Base-by-base conservation (phyloP, 2,113 vertebrate genomes). In the Myrmophylax atrothorax region DNA sequence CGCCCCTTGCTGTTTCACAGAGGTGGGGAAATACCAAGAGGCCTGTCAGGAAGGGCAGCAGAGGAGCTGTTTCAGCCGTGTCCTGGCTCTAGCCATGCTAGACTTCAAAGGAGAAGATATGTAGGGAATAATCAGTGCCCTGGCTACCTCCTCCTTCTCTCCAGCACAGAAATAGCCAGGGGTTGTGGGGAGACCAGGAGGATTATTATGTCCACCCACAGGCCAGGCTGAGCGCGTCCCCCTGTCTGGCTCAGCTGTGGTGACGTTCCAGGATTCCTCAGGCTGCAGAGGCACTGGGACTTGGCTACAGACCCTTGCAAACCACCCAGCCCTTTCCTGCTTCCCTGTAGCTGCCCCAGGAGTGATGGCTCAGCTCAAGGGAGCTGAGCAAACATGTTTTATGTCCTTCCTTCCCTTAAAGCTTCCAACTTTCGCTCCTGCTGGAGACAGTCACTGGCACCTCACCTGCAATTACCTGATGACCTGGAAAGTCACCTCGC, bases 401-500 rank as follows among this genome's bases (percentile, higher is more conserved):
- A 67, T 2, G 1, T 24, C 55, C 35, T 91, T 93, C 60, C 85
- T 87, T 86, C 28, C 56, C 64, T 35, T 28, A 75, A 52, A 56
- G 68, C 59, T 93, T 85, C 90, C 60, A 90, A 86, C 88, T 95
- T 96, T 95, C 31, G 3, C 79, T 92, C 85, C 64, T 72, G 60
- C 69, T 87, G 53, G 64, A 95, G 94, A 92, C 92, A 86, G 92
- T 86, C 38, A 10, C 69, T 83, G 68, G 87, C 75, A 86, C 78
- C 86, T 90, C 73, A 95, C 92, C 93, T 96, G 90, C 88, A 89
- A 79, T 95, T 96, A 94, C 76, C 69, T 68, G 73, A 49, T 93
- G 94, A 96, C 92, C 96, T 93, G 96, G 92, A 96, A 95, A 94
- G 92, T 96, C 93, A 95, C 94, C 94, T 96, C 66, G 0, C 73